A percentile compares a stretch with the other conserved stretches of the same genome.
Evolutionary conservation across 1,140 invertebrate species (phyloP).

Genomic region (Littorina saxatilis): DNA sequence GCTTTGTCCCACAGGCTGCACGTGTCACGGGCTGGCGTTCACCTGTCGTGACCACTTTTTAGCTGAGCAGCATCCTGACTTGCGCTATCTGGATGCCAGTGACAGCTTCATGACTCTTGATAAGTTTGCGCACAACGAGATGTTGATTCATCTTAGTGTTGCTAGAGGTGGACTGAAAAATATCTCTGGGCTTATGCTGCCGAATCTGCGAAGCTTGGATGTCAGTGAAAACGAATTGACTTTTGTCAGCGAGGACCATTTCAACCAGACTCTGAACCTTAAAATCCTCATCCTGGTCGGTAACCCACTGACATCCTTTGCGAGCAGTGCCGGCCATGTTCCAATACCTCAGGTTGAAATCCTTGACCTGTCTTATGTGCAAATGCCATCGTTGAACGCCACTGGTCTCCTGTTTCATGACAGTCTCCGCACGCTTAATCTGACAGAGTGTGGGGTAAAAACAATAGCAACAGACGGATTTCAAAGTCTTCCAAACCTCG

Average conservation of each 20-base stretch:
- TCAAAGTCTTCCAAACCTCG: neutral
- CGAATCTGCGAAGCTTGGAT: slow-evolving; percentile 29
- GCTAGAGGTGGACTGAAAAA: neutral
- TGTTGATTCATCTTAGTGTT: slow-evolving; percentile 30
- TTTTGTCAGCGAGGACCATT: neutral
- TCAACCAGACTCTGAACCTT: neutral
- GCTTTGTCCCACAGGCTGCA: too few relatives aligned
- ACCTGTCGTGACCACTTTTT: neutral
- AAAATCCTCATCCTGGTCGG: neutral
- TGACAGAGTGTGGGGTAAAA: neutral
- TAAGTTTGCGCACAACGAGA: neutral
- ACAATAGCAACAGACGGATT: neutral
- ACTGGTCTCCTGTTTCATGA: neutral
- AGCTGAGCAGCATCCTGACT: neutral
- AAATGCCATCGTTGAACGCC: neutral
- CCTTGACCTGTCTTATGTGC: neutral
- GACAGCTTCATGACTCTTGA: neutral
- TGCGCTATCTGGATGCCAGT: neutral
- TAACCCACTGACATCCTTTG: slow-evolving; percentile 39
- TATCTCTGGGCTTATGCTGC: neutral
- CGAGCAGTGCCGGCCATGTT: slow-evolving; percentile 3
- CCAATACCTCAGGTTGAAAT: neutral
- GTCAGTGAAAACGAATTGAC: slow-evolving; percentile 10
- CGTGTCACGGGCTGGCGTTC: too few relatives aligned
- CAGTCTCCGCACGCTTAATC: neutral